Evolutionary conservation across 2,797 vertebrate species (phyloP), one percentile per base, ranked within the genome.

Genomic region (Babyrousa celebensis): DNA sequence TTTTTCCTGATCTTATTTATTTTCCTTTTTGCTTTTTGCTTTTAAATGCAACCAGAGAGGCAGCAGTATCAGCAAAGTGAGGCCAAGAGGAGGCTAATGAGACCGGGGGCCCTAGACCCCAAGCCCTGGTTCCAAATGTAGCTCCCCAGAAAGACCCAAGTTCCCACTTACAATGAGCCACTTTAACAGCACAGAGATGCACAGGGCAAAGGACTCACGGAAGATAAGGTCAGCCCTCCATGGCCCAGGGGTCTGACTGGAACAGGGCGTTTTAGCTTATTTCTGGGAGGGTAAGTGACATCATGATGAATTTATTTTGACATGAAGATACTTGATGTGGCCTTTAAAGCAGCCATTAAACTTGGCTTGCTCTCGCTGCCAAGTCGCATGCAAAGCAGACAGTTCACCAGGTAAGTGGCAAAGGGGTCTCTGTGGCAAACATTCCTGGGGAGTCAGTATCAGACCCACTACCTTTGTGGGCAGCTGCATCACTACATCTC

Each of bases 251-350:
- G 62, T 88, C 17, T 77, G 60, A 80, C 71, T 17, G 52, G 83
- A 85, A 85, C 32, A 68, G 63, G 67, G 68, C 48, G 18, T 95
- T 95, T 75, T 74, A 96, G 90, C 78, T 80, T 60, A 87, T 83
- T 92, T 94, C 93, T 89, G 58, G 78, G 52, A 75, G 15, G 54
- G 3, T 91, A 94, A 95, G 67, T 90, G 88, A 96, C 88, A 87
- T 71, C 48, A 65, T 43, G 54, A 74, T 89, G 68, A 80, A 89
- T 77, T 48, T 3, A 0, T 75, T 94, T 63, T 88, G 95, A 95
- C 89, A 85, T 20, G 27, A 85, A 86, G 62, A 85, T 43, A 74
- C n/a, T 78, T 60, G 58, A 78, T 71, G 89, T 48, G 58, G 20
- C 54, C 63, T 92, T 82, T 89, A 77, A 89, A 71, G 29, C 65